Evolutionary conservation across 2,113 vertebrate species (phyloP), one percentile per base, ranked within the genome.

Genomic region (Cyanoderma ruficeps): DNA sequence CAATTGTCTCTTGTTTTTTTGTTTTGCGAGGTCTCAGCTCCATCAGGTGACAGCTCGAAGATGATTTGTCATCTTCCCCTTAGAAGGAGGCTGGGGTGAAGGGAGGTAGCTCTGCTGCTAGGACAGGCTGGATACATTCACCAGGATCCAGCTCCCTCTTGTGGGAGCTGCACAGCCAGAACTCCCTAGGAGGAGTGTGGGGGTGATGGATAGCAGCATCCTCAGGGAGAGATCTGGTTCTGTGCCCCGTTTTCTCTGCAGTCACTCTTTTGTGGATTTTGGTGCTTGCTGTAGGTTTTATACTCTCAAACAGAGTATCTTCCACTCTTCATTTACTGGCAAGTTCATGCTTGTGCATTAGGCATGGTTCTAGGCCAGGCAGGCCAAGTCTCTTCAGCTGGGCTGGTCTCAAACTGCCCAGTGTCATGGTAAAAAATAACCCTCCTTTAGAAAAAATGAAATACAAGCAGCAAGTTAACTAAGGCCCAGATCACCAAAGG

Each of bases 61-160:
- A 27, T 44, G 24, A 63, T 49, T 14, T 39, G 8, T 35, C 18
- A 14, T 37, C 35, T 53, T 46, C 25, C 55, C 23, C 17, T 37
- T 4, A 60, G 75, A 12, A 50, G 9, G 61, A 50, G 37, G 30
- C 17, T 5, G 28, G 30, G 27, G 22, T 44, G 42, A 6, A 22
- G n/a, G 13, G 39, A 42, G 14, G 64, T 8, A 5, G 57, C 49
- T 55, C 24, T 89, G 20, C 42, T 64, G 42, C 50, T 70, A 19
- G 53, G n/a, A n/a, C 28, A 2, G 0, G 7, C 17, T 17, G 39
- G 24, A 52, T 16, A 49, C 13, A 12, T 59, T 55, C 2, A 2
- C 20, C 83, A 33, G 82, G 37, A 49, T 56, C 53, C 67, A 15
- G 78, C 92, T 90, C 92, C 92, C 92, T 91, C 92, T 75, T 52